Percentiles rank a stretch among this genome's conserved stretches.
Conservation (phyloP, 1,140 invertebrate species). For the Agrilus planipennis region DNA sequence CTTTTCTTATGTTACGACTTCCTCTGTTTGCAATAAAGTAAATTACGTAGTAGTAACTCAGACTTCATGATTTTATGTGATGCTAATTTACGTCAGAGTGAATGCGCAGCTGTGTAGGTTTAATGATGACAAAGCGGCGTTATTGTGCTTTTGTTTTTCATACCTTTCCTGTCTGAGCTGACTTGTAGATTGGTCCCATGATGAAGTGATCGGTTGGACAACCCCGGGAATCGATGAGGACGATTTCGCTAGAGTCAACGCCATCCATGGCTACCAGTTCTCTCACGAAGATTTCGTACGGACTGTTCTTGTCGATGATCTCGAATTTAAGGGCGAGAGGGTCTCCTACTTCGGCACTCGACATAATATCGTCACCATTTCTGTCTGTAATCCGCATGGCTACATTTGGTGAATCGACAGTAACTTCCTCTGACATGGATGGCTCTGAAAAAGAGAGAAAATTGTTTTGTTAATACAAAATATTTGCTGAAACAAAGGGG, state of each 20-base stretch:
- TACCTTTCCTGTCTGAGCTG: slow-evolving; percentile 61
- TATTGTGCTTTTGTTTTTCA: too few species aligned
- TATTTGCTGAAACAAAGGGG: too few species aligned
- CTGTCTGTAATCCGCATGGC: slow-evolving; percentile 89
- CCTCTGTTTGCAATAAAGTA: too few species aligned
- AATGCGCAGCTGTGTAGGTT: too few species aligned
- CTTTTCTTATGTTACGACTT: too few species aligned
- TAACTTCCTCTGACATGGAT: slow-evolving; percentile 67
- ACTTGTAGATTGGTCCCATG: slow-evolving; percentile 82
- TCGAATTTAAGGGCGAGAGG: slow-evolving; percentile 82
- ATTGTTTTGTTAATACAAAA: too few species aligned
- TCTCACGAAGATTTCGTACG: slow-evolving; percentile 89
- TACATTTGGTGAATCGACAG: slow-evolving; percentile 86
- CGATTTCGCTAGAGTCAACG: slow-evolving; percentile 81
- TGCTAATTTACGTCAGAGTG: too few species aligned
- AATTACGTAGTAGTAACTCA: too few species aligned
- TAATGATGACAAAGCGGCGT: background rate
- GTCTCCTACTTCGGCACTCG: slow-evolving; percentile 79
- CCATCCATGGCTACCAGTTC: slow-evolving; percentile 91
- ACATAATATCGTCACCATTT: slow-evolving; percentile 63
- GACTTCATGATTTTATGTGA: too few species aligned
- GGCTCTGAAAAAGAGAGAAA: too few species aligned
- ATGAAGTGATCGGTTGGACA: slow-evolving; percentile 88
- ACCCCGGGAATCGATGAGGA: slow-evolving; percentile 81
- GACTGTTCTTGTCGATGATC: slow-evolving; percentile 80